Conservation (phyloP, 2,113 vertebrate species). For the Proterorhinus semilunaris region DNA sequence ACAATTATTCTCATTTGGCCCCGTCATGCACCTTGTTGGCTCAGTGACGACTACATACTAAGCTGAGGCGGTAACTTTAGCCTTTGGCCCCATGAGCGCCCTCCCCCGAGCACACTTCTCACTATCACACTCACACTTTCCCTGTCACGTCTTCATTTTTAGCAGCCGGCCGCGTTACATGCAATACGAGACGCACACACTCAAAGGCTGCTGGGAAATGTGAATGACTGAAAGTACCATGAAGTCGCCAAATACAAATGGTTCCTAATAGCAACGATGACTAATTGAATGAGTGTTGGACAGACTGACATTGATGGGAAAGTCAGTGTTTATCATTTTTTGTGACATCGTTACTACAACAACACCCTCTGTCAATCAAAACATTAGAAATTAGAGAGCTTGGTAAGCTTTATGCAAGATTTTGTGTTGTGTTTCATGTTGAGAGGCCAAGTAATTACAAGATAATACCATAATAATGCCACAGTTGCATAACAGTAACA, state of each 20-base stretch:
- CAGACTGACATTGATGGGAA: background rate
- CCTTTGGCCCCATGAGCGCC: conserved; percentile 10
- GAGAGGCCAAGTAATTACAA: too few species aligned
- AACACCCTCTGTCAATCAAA: too few species aligned
- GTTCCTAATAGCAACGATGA: conserved; percentile 45
- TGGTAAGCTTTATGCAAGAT: too few species aligned
- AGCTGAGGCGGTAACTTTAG: conserved; percentile 11
- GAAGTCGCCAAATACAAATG: conserved; percentile 53
- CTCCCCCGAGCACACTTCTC: conserved; percentile 25
- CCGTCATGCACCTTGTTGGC: background rate
- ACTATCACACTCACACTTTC: conserved; percentile 67
- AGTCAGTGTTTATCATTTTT: too few species aligned
- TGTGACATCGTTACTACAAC: too few species aligned
- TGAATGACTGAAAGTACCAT: conserved; percentile 59
- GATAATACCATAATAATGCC: too few species aligned
- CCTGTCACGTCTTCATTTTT: conserved; percentile 72
- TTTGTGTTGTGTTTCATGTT: too few species aligned
- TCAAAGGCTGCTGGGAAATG: conserved; percentile 59
- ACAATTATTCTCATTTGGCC: conserved; percentile 2
- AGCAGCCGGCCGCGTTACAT: conserved; percentile 57
- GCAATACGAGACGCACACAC: conserved; percentile 50
- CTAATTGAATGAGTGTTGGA: conserved; percentile 3
- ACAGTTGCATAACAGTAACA: too few species aligned
- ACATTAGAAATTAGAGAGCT: too few species aligned
- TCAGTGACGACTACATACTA: background rate